Percentiles rank a stretch among this genome's conserved stretches.
Conservation (phyloP, 2,797 vertebrate species). For the Nasua narica region DNA sequence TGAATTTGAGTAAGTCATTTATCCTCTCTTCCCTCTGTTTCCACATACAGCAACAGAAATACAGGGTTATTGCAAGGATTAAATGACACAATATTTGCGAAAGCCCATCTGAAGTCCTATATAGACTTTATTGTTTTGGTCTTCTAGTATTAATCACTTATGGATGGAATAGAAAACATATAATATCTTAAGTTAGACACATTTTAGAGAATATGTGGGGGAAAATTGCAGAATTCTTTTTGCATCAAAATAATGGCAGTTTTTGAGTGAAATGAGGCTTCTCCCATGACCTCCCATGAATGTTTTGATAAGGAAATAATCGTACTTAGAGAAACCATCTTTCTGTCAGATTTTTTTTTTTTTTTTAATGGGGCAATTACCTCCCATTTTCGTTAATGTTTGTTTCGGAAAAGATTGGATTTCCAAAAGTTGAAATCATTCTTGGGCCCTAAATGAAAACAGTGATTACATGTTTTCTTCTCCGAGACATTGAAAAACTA, state of each 20-base stretch:
- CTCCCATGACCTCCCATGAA: not conserved
- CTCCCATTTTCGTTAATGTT: not conserved
- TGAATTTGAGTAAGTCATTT: not conserved
- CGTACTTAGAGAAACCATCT: not conserved
- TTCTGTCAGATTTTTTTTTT: not conserved
- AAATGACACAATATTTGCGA: not conserved
- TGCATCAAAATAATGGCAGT: not conserved
- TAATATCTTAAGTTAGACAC: not conserved
- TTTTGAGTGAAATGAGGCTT: not conserved
- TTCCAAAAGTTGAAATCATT: slow-evolving; percentile 28
- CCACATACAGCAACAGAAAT: not conserved
- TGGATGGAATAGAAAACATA: not conserved
- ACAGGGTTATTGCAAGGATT: not conserved
- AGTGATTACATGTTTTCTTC: not conserved
- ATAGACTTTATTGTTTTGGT: not conserved
- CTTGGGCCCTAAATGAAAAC: not conserved
- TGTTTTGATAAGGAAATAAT: not conserved
- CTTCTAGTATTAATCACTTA: not conserved
- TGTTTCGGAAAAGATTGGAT: not conserved
- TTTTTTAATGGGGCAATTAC: not conserved
- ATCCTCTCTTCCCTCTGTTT: not conserved
- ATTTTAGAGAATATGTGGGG: not conserved
- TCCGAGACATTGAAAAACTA: not conserved
- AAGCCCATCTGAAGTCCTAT: not conserved
- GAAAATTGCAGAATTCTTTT: not conserved